Conservation (phyloP, 1,140 invertebrate species). For the Drosophila tropicalis region DNA sequence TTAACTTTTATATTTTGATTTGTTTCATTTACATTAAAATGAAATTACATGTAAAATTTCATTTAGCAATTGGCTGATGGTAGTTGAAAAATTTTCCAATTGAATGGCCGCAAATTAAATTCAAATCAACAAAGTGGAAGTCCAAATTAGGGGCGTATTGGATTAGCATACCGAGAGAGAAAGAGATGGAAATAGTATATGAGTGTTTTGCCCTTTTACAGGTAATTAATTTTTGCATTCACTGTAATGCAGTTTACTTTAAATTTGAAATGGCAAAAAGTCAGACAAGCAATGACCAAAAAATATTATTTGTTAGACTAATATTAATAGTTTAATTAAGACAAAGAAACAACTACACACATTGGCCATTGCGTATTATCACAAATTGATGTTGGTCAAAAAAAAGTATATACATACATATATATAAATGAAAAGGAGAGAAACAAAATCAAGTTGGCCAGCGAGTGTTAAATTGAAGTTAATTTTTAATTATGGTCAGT, state of each 20-base stretch:
- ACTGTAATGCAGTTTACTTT: constrained; percentile 51
- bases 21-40: constrained; percentile 18
- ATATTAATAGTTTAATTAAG: constrained; percentile 47
- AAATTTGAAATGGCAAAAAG: constrained; percentile 51
- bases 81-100: constrained; percentile 27
- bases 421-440: constrained; percentile 23
- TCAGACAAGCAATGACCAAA: constrained; percentile 25
- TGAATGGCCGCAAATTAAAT: constrained; percentile 40
- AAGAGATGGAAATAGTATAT: neutral
- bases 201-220: constrained; percentile 17
- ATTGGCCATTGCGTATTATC: constrained; percentile 19
- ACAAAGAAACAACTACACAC: constrained; percentile 25
- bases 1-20: neutral
- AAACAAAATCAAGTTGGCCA: constrained; percentile 52
- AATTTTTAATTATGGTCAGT: constrained; percentile 75
- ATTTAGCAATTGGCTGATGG: constrained; percentile 33
- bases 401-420: neutral
- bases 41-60: constrained; percentile 16
- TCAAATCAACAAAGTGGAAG: constrained; percentile 23
- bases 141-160: constrained; percentile 1
- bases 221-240: constrained; percentile 57
- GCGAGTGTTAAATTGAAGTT: constrained; percentile 78
- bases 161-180: constrained; percentile 18
- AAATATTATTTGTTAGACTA: constrained; percentile 5
- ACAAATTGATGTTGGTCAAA: constrained; percentile 25